Percentiles rank a stretch among this genome's conserved stretches.
Conservation (phyloP, 2,113 vertebrate species). For the Notarius lentiginosus region DNA sequence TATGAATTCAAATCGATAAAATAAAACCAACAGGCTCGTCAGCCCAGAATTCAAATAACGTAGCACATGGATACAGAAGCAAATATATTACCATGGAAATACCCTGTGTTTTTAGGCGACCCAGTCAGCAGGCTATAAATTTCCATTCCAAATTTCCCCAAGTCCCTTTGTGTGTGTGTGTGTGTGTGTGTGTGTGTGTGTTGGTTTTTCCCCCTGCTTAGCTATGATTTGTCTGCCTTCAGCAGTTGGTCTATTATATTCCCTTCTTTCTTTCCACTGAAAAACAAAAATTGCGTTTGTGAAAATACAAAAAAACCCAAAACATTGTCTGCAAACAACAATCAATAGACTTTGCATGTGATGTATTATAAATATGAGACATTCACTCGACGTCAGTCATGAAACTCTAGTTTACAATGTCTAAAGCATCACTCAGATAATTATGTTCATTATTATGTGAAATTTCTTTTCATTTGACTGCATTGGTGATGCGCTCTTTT, state of each 20-base stretch:
- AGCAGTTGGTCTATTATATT: neutral
- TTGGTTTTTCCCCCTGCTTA: conserved; percentile 7
- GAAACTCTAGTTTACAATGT: neutral
- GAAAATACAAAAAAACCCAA: neutral
- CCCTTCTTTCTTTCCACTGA: neutral
- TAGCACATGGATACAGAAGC: conserved; percentile 2
- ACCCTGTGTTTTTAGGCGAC: conserved; percentile 24
- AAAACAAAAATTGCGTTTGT: neutral
- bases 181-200: too few relatives aligned
- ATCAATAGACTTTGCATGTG: neutral
- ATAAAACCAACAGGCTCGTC: conserved; percentile 41
- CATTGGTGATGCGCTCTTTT: neutral
- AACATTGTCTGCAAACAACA: neutral
- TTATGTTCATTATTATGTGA: neutral
- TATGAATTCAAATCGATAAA: conserved; percentile 47
- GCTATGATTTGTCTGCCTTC: conserved; percentile 15
- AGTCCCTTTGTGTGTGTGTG: conserved; percentile 27
- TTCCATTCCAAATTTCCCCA: conserved; percentile 24
- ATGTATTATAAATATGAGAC: neutral
- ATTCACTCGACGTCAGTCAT: neutral
- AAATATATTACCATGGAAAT: conserved; percentile 44
- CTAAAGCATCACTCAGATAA: neutral
- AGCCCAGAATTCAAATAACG: conserved; percentile 40
- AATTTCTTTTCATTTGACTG: neutral
- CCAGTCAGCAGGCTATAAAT: conserved; percentile 34